phyloP scores from a whole-genome alignment of 1,140 invertebrate species.

The Formica exsecta region DNA sequence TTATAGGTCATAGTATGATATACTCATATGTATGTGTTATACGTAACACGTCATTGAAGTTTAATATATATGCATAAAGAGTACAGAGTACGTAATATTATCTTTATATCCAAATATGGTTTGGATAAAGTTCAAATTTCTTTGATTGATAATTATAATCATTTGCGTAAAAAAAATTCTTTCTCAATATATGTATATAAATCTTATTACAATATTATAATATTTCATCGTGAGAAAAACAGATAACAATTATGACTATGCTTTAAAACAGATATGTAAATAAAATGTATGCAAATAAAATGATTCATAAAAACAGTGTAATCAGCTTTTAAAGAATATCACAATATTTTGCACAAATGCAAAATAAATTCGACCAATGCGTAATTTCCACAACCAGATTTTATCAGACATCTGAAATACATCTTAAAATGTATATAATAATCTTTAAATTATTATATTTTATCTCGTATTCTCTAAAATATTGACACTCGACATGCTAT shows the following conservation, averaged over 20 bases:
- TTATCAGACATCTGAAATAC: neutral
- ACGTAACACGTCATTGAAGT: neutral
- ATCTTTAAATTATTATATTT: neutral
- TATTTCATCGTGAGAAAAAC: neutral
- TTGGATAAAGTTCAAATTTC: neutral
- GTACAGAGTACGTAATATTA: neutral
- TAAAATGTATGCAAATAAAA: neutral
- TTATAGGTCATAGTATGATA: neutral
- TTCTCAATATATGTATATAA: neutral
- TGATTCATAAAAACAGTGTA: neutral
- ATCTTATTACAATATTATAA: neutral
- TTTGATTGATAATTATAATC: neutral
- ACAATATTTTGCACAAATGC: neutral
- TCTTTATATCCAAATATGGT: neutral
- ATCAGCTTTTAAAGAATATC: neutral
- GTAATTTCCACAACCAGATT: neutral
- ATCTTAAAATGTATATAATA: neutral
- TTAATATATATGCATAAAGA: neutral
- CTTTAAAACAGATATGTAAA: neutral
- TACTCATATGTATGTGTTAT: neutral
- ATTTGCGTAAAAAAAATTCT: neutral
- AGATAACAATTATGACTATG: neutral
- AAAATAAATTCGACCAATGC: neutral
- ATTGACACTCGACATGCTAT: neutral
- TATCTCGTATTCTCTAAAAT: neutral